Percentiles rank a stretch among this genome's conserved stretches.
phyloP scores from a whole-genome alignment of 2,113 vertebrate species.

The Peromyscus polionotus region DNA sequence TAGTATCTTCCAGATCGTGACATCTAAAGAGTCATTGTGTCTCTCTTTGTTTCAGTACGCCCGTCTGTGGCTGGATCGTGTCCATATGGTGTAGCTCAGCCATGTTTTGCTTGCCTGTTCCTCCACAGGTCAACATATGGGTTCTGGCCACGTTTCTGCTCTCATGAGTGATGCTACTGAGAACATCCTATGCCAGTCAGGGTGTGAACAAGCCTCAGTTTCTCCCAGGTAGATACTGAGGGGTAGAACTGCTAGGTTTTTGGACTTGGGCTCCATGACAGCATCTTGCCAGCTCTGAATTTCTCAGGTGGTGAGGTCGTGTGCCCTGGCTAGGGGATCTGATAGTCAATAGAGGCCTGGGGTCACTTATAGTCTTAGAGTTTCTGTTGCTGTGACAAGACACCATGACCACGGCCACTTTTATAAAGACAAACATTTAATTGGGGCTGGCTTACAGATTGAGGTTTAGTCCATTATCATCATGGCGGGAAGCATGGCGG shows the following conservation, averaged over 20 bases:
- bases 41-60: accelerated
- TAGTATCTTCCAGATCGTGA: accelerated
- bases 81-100: not conserved
- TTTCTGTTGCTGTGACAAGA: not conserved
- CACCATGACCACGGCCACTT: not conserved
- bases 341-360: too few relatives aligned
- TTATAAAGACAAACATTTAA: not conserved
- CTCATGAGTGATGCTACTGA: accelerated
- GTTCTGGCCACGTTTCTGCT: not conserved
- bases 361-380: not conserved
- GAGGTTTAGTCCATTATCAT: not conserved
- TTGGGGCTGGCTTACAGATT: not conserved
- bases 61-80: not conserved
- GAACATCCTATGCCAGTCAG: not conserved
- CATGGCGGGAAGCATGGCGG: not conserved
- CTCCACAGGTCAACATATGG: not conserved
- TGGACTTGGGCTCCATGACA: not conserved
- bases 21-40: not conserved
- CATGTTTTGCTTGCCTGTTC: not conserved
- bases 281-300: not conserved
- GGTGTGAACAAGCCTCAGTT: not conserved
- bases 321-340: accelerated
- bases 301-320: not conserved
- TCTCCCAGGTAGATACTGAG: accelerated
- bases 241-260: not conserved